These are phyloP conservation scores for Halcyon leucocephala DNA, from an alignment of 2,797 vertebrate species.

Conservation along the genomic window DNA sequence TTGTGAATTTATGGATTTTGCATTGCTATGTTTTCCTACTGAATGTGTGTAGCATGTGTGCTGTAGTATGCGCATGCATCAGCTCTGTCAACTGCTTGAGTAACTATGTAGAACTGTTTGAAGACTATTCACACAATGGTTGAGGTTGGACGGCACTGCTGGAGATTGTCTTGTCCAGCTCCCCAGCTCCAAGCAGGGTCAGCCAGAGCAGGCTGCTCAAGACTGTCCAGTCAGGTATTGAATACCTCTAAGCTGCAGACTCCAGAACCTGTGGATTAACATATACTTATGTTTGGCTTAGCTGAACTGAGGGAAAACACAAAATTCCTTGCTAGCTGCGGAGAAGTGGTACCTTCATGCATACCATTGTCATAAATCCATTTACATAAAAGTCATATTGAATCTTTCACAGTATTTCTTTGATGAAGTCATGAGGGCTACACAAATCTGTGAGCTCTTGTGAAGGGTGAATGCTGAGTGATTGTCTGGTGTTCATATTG, in stretches of 20 bases:
- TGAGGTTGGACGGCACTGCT: neutral
- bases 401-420: neutral
- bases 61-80: neutral
- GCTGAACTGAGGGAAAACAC: neutral
- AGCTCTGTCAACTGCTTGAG: neutral
- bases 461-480: neutral
- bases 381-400: neutral
- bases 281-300: neutral
- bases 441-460: accelerated
- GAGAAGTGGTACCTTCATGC: neutral
- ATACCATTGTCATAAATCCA: neutral
- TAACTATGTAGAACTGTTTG: neutral
- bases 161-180: neutral
- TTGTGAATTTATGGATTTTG: neutral
- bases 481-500: neutral
- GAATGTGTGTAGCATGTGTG: neutral
- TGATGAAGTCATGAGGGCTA: neutral
- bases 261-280: neutral
- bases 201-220: neutral
- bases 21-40: neutral
- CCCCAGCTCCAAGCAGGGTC: neutral
- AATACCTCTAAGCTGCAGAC: neutral
- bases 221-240: neutral
- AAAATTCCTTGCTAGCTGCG: neutral
- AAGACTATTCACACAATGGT: neutral